Evolutionary conservation across 2,113 vertebrate species (phyloP).

Genomic region (Lichenostomus cassidix): DNA sequence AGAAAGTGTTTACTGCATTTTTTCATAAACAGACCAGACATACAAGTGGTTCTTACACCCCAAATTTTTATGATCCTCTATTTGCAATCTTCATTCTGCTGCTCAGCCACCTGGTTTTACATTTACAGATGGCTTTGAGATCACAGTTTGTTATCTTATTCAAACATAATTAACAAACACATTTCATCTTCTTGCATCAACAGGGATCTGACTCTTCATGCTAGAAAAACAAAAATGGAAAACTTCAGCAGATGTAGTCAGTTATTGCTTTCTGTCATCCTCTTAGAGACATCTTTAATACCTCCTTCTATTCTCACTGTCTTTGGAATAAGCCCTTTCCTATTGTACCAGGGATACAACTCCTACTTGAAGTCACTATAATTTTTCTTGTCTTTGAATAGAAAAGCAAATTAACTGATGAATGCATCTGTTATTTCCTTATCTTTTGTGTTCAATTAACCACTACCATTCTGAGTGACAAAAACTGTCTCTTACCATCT

Average conservation of each 20-base stretch:
- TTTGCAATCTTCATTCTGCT: background rate
- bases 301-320: background rate
- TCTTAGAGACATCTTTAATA: background rate
- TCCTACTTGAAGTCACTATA: conserved; percentile 10
- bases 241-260: background rate
- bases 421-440: conserved; percentile 48
- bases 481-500: conserved; percentile 50
- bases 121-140: conserved; percentile 56
- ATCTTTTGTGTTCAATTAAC: conserved; percentile 46
- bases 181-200: conserved; percentile 41
- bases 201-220: background rate
- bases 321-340: background rate
- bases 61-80: conserved; percentile 12
- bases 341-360: background rate
- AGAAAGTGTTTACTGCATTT: background rate
- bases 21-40: background rate
- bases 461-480: conserved; percentile 36
- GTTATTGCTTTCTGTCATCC: conserved; percentile 11
- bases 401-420: conserved; percentile 12
- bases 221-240: conserved; percentile 10
- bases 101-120: conserved; percentile 47
- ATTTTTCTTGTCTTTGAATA: background rate
- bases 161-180: conserved; percentile 57
- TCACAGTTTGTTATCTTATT: conserved; percentile 61
- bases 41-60: background rate